Evolutionary conservation across 1,140 invertebrate species (phyloP).

Genomic region (Drosophila insularis): DNA sequence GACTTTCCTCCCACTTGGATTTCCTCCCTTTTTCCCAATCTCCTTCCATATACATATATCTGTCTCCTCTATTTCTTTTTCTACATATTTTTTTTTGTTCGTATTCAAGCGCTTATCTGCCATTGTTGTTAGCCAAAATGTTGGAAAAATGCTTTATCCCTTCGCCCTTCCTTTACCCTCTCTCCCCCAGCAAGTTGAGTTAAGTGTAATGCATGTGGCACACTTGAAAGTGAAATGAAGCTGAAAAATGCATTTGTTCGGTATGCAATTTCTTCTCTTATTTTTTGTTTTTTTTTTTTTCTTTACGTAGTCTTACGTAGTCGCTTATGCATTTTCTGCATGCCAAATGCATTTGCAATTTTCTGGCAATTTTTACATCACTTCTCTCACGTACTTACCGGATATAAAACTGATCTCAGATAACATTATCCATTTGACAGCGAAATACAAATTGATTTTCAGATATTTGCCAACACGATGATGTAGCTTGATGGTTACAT

Average conservation of each 20-base stretch:
- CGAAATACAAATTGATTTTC: conserved; percentile 92
- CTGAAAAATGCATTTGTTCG: conserved; percentile 79
- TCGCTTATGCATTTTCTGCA: conserved; percentile 23
- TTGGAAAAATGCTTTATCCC: conserved; percentile 69
- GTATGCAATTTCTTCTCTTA: conserved; percentile 41
- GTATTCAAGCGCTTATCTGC: neutral
- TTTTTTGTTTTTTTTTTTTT: conserved; percentile 11
- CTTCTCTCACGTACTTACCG: conserved; percentile 84
- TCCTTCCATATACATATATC: conserved; percentile 5
- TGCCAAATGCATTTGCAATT: conserved; percentile 67
- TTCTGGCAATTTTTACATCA: conserved; percentile 50
- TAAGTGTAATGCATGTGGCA: conserved; percentile 63
- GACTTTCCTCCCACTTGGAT: conserved; percentile 43
- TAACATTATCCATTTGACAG: conserved; percentile 93
- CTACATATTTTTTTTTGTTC: neutral
- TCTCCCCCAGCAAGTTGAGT: neutral
- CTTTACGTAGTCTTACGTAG: neutral
- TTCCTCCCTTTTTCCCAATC: conserved; percentile 15
- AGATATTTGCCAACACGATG: conserved; percentile 89
- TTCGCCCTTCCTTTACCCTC: neutral
- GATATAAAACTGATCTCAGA: conserved; percentile 93
- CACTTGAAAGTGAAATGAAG: conserved; percentile 81
- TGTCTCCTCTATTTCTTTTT: neutral
- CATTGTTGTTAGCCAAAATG: conserved; percentile 76
- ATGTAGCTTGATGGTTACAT: conserved; percentile 91